Evolutionary conservation across 2,113 vertebrate genomes (phyloP).

Genomic region (Podilymbus podiceps): DNA sequence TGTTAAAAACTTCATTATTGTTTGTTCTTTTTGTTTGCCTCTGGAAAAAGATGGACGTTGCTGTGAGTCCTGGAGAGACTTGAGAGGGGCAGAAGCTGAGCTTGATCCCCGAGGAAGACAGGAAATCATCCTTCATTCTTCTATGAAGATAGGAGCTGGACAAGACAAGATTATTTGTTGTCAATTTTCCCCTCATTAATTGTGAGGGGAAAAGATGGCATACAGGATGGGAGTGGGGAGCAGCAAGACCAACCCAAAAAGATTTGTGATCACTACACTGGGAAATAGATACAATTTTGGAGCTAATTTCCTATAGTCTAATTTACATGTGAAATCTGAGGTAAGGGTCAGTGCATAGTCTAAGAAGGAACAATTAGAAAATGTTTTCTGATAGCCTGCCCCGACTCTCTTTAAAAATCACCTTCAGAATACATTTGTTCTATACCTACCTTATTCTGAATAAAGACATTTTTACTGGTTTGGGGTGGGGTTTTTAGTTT

Average conservation of each 20-base stretch:
- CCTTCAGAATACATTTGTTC: not conserved
- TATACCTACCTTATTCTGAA: not conserved
- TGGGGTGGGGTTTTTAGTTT: not conserved
- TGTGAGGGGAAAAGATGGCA: not conserved
- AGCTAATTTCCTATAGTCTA: not conserved
- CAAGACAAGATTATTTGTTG: not conserved
- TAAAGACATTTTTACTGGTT: not conserved
- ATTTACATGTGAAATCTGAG: not conserved
- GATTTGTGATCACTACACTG: not conserved
- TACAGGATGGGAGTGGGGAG: not conserved
- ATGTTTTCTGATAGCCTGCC: not conserved
- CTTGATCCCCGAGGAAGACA: not conserved
- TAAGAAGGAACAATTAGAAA: not conserved
- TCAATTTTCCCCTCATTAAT: not conserved
- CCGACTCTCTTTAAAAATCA: not conserved
- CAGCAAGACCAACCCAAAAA: not conserved
- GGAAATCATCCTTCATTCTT: not conserved
- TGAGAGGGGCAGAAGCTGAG: not conserved
- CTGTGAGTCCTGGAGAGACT: not conserved
- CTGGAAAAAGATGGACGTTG: accelerated
- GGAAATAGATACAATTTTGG: not conserved
- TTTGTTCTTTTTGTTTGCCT: not conserved
- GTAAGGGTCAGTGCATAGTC: not conserved
- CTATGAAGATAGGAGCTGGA: not conserved
- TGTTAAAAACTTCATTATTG: slow-evolving; percentile 29